Conservation (phyloP, 2,113 vertebrate species). For the Apodemus sylvaticus region DNA sequence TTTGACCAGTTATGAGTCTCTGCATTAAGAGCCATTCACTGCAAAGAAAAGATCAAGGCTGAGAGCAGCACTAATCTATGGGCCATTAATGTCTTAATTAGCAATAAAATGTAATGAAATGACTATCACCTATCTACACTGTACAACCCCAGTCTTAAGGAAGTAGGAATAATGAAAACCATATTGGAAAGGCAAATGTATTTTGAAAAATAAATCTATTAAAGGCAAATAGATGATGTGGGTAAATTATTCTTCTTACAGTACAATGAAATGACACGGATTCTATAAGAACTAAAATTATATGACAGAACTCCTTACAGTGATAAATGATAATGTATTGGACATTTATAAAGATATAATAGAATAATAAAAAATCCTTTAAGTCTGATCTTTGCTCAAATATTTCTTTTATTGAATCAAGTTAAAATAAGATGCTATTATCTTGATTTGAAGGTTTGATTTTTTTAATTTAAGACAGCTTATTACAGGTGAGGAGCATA, state of each 20-base stretch:
- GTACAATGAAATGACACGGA: not conserved
- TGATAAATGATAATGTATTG: slow-evolving; percentile 1
- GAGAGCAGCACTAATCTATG: not conserved
- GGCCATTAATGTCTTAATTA: not conserved
- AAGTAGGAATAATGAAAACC: not conserved
- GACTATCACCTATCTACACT: not conserved
- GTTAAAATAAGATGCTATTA: slow-evolving; percentile 51
- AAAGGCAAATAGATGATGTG: slow-evolving; percentile 9
- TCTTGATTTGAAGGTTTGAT: not conserved
- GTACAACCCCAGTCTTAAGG: not conserved
- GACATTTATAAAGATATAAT: slow-evolving; percentile 31
- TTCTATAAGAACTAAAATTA: not conserved
- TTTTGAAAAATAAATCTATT: not conserved
- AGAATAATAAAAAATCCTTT: not conserved
- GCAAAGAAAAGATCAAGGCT: not conserved
- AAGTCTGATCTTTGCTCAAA: not conserved
- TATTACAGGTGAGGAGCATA: not conserved
- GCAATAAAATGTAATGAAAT: not conserved
- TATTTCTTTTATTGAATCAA: slow-evolving; percentile 4
- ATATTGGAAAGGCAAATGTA: not conserved
- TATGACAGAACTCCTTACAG: not conserved
- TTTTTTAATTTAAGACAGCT: slow-evolving; percentile 62
- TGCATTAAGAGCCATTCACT: not conserved
- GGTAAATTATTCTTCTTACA: slow-evolving; percentile 8
- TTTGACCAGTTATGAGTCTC: not conserved